Evolutionary conservation across 92 coral and sea anemone genomes (phyloP).

Genomic region (Epizoanthus scotinus): DNA sequence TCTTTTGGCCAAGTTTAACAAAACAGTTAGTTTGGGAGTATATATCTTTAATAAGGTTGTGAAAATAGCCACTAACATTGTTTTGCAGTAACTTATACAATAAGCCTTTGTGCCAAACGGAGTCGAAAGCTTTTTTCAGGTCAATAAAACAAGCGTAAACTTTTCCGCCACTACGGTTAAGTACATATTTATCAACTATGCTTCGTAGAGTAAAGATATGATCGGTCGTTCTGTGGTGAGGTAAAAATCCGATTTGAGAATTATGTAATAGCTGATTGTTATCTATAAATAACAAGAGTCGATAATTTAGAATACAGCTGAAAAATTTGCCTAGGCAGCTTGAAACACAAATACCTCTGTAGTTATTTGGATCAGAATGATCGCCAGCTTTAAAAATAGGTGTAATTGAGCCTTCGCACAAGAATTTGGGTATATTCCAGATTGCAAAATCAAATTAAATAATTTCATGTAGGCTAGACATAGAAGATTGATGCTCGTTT

Average conservation of each 20-base stretch:
- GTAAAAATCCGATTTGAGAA: slow-evolving; percentile 58
- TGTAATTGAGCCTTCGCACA: slow-evolving; percentile 52
- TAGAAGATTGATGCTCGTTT: slow-evolving; percentile 20
- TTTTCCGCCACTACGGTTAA: slow-evolving; percentile 34
- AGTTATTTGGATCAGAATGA: slow-evolving; percentile 40
- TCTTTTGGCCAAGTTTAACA: background rate
- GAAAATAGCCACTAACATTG: slow-evolving; percentile 49
- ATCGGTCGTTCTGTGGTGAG: slow-evolving; percentile 51
- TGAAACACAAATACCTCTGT: slow-evolving; percentile 59
- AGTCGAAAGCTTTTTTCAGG: slow-evolving; percentile 64
- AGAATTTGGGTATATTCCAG: slow-evolving; percentile 46
- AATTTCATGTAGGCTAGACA: slow-evolving; percentile 32
- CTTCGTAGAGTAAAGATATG: slow-evolving; percentile 56
- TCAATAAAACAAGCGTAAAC: slow-evolving; percentile 57
- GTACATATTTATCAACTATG: slow-evolving; percentile 51
- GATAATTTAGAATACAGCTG: slow-evolving; percentile 40
- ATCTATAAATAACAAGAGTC: slow-evolving; percentile 35
- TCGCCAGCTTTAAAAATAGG: slow-evolving; percentile 61
- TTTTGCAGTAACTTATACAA: slow-evolving; percentile 24
- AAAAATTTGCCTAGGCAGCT: slow-evolving; percentile 59
- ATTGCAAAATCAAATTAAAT: slow-evolving; percentile 47
- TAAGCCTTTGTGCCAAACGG: slow-evolving; percentile 58
- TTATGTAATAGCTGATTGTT: slow-evolving; percentile 43
- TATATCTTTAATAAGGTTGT: slow-evolving; percentile 47
- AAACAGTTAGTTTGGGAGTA: slow-evolving; percentile 38